These are phyloP conservation scores for Spatulosminthurus flaviceps DNA, from an alignment of 2,888 invertebrate genomes.

Conservation along the genomic window DNA sequence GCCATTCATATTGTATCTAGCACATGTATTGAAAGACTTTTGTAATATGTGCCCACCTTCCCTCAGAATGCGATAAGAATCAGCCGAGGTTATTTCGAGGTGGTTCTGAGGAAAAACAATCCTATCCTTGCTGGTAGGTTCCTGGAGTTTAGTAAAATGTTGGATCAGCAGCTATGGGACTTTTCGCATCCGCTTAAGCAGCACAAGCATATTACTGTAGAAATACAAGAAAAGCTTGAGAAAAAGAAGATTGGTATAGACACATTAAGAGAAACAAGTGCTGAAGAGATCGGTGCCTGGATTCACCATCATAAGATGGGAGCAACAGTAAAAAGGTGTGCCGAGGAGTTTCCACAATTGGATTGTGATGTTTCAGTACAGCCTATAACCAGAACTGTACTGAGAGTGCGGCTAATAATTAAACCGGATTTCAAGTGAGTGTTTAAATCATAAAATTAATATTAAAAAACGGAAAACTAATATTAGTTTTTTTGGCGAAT, in stretches of 20 bases:
- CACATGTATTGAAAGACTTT: slow-evolving; percentile 16
- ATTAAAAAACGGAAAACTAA: too few species aligned
- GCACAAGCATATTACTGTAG: slow-evolving; percentile 79
- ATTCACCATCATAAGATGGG: slow-evolving; percentile 76
- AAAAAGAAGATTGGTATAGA: slow-evolving; percentile 77
- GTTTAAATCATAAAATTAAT: slow-evolving; percentile 2
- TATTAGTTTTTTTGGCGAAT: too few species aligned
- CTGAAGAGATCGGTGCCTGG: slow-evolving; percentile 80
- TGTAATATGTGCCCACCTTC: background rate
- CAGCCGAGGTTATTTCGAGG: slow-evolving; percentile 91
- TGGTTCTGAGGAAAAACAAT: slow-evolving; percentile 88
- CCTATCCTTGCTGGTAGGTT: slow-evolving; percentile 87
- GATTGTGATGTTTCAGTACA: slow-evolving; percentile 86
- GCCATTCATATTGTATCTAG: background rate
- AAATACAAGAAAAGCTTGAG: slow-evolving; percentile 84
- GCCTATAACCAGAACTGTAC: slow-evolving; percentile 93
- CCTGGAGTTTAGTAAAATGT: slow-evolving; percentile 87
- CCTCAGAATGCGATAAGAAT: slow-evolving; percentile 93
- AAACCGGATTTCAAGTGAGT: slow-evolving; percentile 72
- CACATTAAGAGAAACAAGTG: slow-evolving; percentile 84
- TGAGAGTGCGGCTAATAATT: slow-evolving; percentile 83
- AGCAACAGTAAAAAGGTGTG: slow-evolving; percentile 80
- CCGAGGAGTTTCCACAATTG: slow-evolving; percentile 84
- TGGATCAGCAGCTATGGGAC: slow-evolving; percentile 92
- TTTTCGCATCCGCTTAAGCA: slow-evolving; percentile 87